phyloP scores from a whole-genome alignment of 2,113 vertebrate species.

The Nettapus auritus region DNA sequence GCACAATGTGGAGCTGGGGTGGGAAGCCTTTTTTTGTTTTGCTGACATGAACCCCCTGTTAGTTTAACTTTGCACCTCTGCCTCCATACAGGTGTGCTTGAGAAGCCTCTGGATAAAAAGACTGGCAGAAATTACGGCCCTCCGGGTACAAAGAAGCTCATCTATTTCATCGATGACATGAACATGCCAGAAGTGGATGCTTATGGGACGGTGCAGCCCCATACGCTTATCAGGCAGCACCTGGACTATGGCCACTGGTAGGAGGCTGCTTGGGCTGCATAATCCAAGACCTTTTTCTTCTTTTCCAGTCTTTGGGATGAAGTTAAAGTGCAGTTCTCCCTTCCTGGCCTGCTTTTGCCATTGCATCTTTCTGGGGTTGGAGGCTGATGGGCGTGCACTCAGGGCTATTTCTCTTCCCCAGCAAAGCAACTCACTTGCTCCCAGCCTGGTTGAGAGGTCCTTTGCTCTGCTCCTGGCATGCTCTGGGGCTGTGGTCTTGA shows the following conservation, averaged over 20 bases:
- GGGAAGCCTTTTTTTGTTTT: background rate
- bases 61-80: background rate
- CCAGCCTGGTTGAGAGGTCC: background rate
- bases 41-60: background rate
- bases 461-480: background rate
- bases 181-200: conserved; percentile 94
- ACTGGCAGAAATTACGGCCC: conserved; percentile 91
- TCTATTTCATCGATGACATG: conserved; percentile 96
- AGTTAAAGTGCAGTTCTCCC: fast-evolving
- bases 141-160: conserved; percentile 85
- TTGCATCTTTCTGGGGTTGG: fast-evolving
- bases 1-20: fast-evolving
- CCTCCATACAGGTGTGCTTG: conserved; percentile 82
- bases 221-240: conserved; percentile 93
- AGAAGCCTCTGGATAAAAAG: conserved; percentile 96
- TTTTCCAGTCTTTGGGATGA: background rate
- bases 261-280: background rate
- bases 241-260: conserved; percentile 97
- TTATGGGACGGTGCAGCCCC: conserved; percentile 92
- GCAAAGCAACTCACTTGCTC: background rate
- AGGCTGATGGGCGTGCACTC: background rate
- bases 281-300: fast-evolving
- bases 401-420: background rate
- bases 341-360: fast-evolving
- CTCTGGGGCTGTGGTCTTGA: background rate